Evolutionary conservation across 2,113 vertebrate species (phyloP), one percentile per base, ranked within the genome.

Genomic region (Sprattus sprattus): DNA sequence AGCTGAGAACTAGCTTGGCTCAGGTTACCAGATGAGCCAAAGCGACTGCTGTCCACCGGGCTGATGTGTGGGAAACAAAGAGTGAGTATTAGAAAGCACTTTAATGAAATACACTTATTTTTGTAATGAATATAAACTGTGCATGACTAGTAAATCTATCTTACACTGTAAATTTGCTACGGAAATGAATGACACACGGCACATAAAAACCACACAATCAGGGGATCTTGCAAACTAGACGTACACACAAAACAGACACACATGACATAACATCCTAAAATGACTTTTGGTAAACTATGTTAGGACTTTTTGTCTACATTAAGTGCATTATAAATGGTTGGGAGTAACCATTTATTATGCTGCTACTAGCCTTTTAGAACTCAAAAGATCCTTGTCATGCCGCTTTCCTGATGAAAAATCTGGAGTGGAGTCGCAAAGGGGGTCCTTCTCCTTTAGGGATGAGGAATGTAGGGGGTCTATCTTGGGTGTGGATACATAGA

Each of bases 1-100:
- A 97, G 94, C 86, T 97, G 97, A 89, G 97, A 98, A 92, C 98
- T 99, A 84, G 94, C 96, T 93, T 97, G 97, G 93, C 98, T 99
- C 90, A 99, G 94, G 88, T 98, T 98, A 90, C 97, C 97, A 64
- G 98, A 99, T 71, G 98, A 99, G 81, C 97, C 95, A 45, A 96
- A 98, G 88, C 94, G 96, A 94, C 97, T 99, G 92, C 97, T 98
- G 92, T 96, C 95, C 93, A 94, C 95, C 82, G 98, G 97, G 94
- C 98, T 99, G 92, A 83, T 91, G 91, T 91, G 86, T 84, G 52
- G 47, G 88, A 25, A 90, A 83, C 89, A 50, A 28, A 87, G 50
- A 87, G 64, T 86, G 39, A 81, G 85, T 89, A 84, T 92, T 20
- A 89, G 82, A 49, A 67, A 2, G 84, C 45, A 81, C 50, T 45